phyloP scores from a whole-genome alignment of 1,140 invertebrate genomes.

The Temnothorax longispinosus region DNA sequence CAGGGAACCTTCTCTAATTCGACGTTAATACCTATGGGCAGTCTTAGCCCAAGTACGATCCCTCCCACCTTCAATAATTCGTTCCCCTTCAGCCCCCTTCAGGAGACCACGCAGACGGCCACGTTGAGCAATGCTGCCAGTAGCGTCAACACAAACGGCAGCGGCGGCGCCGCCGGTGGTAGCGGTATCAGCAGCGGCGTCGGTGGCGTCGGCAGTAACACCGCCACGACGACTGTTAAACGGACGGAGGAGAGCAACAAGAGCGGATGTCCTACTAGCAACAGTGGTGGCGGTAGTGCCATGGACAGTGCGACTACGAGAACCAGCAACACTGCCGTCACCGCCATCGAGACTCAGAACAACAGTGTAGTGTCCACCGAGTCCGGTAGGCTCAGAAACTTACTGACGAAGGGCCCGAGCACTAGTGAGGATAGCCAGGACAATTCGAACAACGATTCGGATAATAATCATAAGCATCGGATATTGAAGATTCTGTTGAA shows the following conservation, averaged over 20 bases:
- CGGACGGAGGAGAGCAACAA: conserved; percentile 43
- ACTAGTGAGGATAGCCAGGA: conserved; percentile 83
- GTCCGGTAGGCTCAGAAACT: conserved; percentile 89
- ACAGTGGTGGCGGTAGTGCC: background rate
- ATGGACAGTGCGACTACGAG: conserved; percentile 34
- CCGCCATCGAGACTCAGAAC: conserved; percentile 71
- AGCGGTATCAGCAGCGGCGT: conserved; percentile 21
- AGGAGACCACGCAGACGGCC: conserved; percentile 82
- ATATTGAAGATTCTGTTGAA: conserved; percentile 93
- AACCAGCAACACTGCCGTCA: conserved; percentile 18
- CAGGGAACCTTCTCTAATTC: conserved; percentile 77
- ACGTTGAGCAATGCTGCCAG: conserved; percentile 66
- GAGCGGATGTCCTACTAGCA: conserved; percentile 53
- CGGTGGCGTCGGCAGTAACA: conserved; percentile 16
- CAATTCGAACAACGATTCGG: conserved; percentile 79
- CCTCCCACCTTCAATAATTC: conserved; percentile 85
- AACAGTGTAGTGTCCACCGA: conserved; percentile 83
- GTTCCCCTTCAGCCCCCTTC: conserved; percentile 87
- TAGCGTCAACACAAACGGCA: conserved; percentile 61
- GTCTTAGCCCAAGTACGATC: conserved; percentile 81
- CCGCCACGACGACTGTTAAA: conserved; percentile 41
- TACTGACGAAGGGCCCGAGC: conserved; percentile 88
- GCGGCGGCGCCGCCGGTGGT: conserved; percentile 11
- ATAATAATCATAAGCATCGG: conserved; percentile 84
- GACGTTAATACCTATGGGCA: conserved; percentile 79